Conservation (phyloP, 1,140 invertebrate genomes). For the Zaprionus ornatus region DNA sequence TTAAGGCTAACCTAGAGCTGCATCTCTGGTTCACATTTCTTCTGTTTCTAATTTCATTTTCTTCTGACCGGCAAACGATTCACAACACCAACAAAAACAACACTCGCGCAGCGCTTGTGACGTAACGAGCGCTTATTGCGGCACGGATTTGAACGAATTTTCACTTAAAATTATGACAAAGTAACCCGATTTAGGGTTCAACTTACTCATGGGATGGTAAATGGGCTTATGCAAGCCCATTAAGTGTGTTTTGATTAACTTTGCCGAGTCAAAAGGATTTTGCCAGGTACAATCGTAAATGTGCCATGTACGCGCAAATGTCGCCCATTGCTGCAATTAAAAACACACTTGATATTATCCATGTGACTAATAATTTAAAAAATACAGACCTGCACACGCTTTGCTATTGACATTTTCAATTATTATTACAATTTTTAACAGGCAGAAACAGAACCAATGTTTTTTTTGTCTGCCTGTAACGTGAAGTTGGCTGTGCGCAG, state of each 20-base stretch:
- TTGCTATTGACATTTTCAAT: constrained; percentile 78
- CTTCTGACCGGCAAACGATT: constrained; percentile 10
- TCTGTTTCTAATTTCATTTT: constrained; percentile 6
- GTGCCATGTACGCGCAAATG: constrained; percentile 96
- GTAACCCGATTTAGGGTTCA: neutral
- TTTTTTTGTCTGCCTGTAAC: constrained; percentile 27
- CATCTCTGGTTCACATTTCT: constrained; percentile 1
- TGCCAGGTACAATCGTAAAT: constrained; percentile 98
- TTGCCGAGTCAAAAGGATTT: constrained; percentile 94
- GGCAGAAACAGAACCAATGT: neutral
- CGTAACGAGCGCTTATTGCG: constrained; percentile 45
- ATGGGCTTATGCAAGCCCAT: constrained; percentile 96
- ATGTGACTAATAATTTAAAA: neutral
- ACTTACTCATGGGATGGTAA: constrained; percentile 93
- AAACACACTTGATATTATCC: neutral
- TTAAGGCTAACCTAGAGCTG: constrained; percentile 33
- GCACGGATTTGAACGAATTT: neutral
- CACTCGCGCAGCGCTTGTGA: constrained; percentile 53
- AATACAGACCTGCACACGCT: constrained; percentile 81
- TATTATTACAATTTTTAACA: constrained; percentile 17
- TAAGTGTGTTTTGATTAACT: constrained; percentile 90
- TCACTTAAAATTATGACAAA: constrained; percentile 25
- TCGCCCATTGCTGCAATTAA: constrained; percentile 95
- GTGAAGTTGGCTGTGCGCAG: constrained; percentile 6
- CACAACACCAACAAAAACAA: constrained; percentile 38